Evolutionary conservation across 2,797 vertebrate genomes (phyloP).

Genomic region (Lepus townsendii): DNA sequence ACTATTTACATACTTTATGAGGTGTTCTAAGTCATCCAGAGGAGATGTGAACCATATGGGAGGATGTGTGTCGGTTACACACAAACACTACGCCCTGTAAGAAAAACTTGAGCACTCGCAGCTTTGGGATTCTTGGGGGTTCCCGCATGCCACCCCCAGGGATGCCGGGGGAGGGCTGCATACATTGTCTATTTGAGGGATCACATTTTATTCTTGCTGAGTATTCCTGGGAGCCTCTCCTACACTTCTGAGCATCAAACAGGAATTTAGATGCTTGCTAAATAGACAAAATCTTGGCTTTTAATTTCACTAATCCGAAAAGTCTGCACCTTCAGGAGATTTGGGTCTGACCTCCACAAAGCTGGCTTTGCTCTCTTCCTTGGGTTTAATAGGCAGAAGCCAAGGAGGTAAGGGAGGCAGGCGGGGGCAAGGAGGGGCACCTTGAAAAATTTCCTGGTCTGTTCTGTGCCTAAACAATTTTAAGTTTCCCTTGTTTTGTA

Average conservation of each 20-base stretch:
- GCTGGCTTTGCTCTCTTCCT: neutral
- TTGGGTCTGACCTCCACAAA: neutral
- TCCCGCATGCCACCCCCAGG: neutral
- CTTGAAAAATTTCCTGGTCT: constrained; percentile 8
- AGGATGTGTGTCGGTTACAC: neutral
- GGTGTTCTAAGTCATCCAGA: neutral
- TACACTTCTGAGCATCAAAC: neutral
- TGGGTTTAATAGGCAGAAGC: neutral
- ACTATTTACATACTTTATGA: neutral
- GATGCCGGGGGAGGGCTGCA: accelerated
- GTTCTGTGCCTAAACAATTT: constrained; percentile 58
- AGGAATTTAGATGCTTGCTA: constrained; percentile 30
- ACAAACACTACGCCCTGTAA: neutral
- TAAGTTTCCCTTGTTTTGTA: constrained; percentile 74
- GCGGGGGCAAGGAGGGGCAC: neutral
- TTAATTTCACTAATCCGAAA: constrained; percentile 61
- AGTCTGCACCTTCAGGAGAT: neutral
- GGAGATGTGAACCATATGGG: neutral
- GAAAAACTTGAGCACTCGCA: neutral
- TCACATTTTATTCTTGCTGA: neutral
- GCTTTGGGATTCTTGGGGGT: neutral
- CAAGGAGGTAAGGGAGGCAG: neutral
- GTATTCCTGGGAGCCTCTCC: neutral
- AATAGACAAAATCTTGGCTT: constrained; percentile 20
- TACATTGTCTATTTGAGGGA: neutral